Conservation (phyloP, 2,797 vertebrate genomes). For the Enteromius afrohamiltoni region DNA sequence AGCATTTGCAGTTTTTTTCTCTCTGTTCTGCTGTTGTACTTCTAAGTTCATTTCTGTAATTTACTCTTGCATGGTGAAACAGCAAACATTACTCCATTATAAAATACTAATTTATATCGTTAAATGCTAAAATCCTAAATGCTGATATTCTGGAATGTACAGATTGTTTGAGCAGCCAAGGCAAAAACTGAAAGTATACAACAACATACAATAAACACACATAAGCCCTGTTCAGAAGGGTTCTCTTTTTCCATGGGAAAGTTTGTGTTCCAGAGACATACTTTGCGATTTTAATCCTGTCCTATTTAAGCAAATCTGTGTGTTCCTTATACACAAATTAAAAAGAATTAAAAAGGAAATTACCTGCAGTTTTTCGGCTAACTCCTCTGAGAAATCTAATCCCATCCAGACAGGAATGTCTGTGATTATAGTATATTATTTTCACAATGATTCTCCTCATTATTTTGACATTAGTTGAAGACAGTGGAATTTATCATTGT, state of each 20-base stretch:
- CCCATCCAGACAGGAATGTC: conserved; percentile 24
- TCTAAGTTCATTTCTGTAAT: not conserved
- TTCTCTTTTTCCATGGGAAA: not conserved
- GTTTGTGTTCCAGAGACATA: not conserved
- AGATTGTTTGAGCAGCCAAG: not conserved
- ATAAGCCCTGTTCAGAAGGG: not conserved
- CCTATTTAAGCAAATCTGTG: not conserved
- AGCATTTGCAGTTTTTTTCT: not conserved
- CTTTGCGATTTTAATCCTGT: conserved; percentile 5
- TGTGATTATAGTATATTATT: conserved; percentile 21
- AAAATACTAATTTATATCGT: not conserved
- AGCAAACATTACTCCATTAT: not conserved
- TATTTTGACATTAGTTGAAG: conserved; percentile 27
- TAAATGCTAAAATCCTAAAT: not conserved
- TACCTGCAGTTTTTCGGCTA: not conserved
- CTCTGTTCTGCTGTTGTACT: not conserved
- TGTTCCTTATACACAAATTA: not conserved
- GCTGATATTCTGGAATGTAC: not conserved
- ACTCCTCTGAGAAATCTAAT: conserved; percentile 10
- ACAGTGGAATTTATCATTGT: not conserved
- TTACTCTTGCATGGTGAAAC: not conserved
- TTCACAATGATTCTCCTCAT: conserved; percentile 22
- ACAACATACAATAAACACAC: not conserved
- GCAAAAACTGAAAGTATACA: not conserved
- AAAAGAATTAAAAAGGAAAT: conserved; percentile 6